Evolutionary conservation across 1,140 invertebrate genomes (phyloP), one percentile per base, ranked within the genome.

Genomic region (Neoseiulus cucumeris): DNA sequence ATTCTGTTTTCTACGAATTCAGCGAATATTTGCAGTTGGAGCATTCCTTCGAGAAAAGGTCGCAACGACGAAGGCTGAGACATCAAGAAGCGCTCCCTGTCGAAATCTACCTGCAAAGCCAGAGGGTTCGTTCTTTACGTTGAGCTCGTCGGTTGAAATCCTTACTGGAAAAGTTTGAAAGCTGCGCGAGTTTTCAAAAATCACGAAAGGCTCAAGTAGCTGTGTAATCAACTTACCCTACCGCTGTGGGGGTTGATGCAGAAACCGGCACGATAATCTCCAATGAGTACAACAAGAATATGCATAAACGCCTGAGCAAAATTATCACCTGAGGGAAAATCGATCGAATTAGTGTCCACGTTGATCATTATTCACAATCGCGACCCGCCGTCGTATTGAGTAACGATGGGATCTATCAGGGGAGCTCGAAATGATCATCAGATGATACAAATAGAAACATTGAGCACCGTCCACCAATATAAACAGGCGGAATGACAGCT

Each of bases 1-100:
- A 59, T 59, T 14, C 51, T 25, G 22, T 59, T 59, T 72, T 92
- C 89, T 70, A 94, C 90, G 77, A 96, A 96, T 85, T 93, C 89
- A 73, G 89, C 87, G 77, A 96, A 96, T 71, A 94, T 93, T 78
- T 96, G 91, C 17, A 93, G 79, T 67, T 91, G 83, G 55, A 94
- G 78, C 83, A 96, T 91, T 78, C 90, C 87, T 70, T 83, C 80
- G 28, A 94, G 78, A 77, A 93, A 93, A 1, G 87, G 85, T 73
- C 91, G 87, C 80, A 92, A 84, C 6, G 84, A 81, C 65, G 83
- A 76, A 30, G 87, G 83, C 66, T 89, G 80, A 41, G 85, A 87
- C 73, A 84, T 84, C 9, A 95, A 83, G 75, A 95, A 94, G 64
- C 82, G 82, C 70, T 92, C 87, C 51, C 82, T 79, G 74, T 87